Conservation (phyloP, 2,797 vertebrate genomes). For the Dendrocincla tyrannina region DNA sequence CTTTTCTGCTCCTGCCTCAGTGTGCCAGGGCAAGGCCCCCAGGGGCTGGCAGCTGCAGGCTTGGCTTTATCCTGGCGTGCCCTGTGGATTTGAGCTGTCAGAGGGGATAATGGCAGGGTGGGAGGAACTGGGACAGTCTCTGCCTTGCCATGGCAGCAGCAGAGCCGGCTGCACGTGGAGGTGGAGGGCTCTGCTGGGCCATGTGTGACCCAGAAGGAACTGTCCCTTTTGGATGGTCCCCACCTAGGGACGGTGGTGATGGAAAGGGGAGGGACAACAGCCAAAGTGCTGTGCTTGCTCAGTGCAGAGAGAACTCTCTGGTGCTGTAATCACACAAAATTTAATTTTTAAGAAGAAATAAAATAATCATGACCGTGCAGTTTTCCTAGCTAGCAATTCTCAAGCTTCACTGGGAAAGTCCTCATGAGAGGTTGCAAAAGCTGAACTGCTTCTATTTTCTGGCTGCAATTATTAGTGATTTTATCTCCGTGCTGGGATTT, state of each 20-base stretch:
- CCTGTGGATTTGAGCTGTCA: neutral
- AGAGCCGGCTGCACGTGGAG: neutral
- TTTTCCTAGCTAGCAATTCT: slow-evolving; percentile 23
- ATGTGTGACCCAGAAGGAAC: neutral
- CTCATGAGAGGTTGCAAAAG: slow-evolving; percentile 4
- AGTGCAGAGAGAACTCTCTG: neutral
- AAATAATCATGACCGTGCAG: neutral
- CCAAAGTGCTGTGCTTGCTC: neutral
- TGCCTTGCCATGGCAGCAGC: neutral
- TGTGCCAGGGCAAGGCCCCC: neutral
- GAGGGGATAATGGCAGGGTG: neutral
- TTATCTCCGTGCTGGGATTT: neutral
- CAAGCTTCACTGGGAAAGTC: neutral
- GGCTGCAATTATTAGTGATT: neutral
- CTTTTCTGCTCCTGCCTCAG: neutral
- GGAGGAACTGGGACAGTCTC: neutral
- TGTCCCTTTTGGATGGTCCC: neutral
- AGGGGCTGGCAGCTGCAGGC: neutral
- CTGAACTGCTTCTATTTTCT: neutral
- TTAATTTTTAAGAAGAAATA: slow-evolving; percentile 7
- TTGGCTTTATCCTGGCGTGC: neutral
- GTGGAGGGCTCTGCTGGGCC: neutral
- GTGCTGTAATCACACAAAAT: neutral
- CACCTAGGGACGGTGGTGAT: neutral
- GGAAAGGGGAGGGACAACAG: neutral